Base-by-base conservation (phyloP, 1,140 invertebrate genomes). In the Psix sp. region DNA sequence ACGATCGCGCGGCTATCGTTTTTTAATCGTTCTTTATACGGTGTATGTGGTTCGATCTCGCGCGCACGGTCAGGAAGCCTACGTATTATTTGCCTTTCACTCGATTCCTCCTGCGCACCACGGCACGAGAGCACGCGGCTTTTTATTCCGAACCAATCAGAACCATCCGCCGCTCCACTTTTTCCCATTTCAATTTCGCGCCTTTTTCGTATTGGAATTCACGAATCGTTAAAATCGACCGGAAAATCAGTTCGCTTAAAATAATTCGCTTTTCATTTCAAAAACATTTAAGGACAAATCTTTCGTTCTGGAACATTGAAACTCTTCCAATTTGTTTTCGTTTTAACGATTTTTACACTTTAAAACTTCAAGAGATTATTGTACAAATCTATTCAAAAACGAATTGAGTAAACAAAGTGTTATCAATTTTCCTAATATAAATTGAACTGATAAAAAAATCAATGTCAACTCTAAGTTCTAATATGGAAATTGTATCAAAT, bases 51-150 rank as follows among this genome's bases (percentile, higher is more conserved):
- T 48, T 46, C 31, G 16, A 0, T 15, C 40, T 42, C 26, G 33
- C n/a, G 24, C 66, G 40, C 33, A 5, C 33, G n/a, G 63, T 75
- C 70, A 73, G 62, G 70, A 73, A 73, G 75, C 80, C 79, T 84
- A 81, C 82, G 70, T 79, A 82, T 82, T 81, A 81, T 82, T 82
- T 35, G 80, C 82, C 82, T 84, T 84, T 84, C 82, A 84, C 82
- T 84, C 65, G 67, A 74, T 79, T 67, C 66, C 76, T 49, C 46
- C 33, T 33, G n/a, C 0, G 10, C 29, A 45, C 49, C 20, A 26
- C 39, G 46, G 39, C 59, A 49, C 57, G 54, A 62, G 21, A 36
- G 18, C 20, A 51, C 42, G 16, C 40, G 33, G 52, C 36, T 51
- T 65, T 36, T 43, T 9, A 24, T 24, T 24, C 4, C 21, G 21